Base-by-base conservation (phyloP, 30 jellyfish, hydroid and myxozoan species). In the Rhopilema esculentum region DNA sequence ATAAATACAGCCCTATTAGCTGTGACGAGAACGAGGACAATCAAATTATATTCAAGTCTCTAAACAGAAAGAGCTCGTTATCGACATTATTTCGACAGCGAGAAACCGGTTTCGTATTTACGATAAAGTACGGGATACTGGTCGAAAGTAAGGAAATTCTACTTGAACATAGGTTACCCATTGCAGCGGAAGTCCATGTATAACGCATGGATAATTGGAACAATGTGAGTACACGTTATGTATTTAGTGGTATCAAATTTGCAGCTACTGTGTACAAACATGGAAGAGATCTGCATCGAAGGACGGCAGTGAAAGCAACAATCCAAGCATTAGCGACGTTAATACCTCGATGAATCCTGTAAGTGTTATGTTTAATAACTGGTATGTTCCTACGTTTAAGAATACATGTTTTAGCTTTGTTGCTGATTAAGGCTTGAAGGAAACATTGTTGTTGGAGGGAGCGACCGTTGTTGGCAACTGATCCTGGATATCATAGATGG, bases 1-100 rank as follows among this genome's bases (percentile, higher is more conserved):
- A n/a, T n/a, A n/a, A n/a, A n/a, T n/a, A n/a, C n/a, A n/a, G n/a
- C n/a, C n/a, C n/a, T n/a, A n/a, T n/a, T n/a, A n/a, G n/a, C n/a
- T n/a, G n/a, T n/a, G 57, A 62, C 61, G 88, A 57, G 29, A 78
- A 78, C 88, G 88, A 78, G 88, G 88, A 62, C 88, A 78, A 78
- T 78, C 2, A 68, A 16, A 0, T 32, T 21, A 40, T 40, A 2
- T 40, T 12, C 12, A 6, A 40, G 57, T 40, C 9, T 12, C 57
- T 2, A 6, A 2, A 2, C 9, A 12, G 57, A 40, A 6, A 40
- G 57, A 40, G 12, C 6, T 40, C 57, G 57, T 2, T 12, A n/a
- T n/a, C n/a, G n/a, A n/a, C n/a, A n/a, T n/a, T n/a, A n/a, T n/a
- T n/a, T n/a, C n/a, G n/a, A n/a, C n/a, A n/a, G n/a, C n/a, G n/a